These are phyloP conservation scores for Lethenteron camtschaticum DNA, from an alignment of 2,113 vertebrate genomes.

Conservation along the genomic window DNA sequence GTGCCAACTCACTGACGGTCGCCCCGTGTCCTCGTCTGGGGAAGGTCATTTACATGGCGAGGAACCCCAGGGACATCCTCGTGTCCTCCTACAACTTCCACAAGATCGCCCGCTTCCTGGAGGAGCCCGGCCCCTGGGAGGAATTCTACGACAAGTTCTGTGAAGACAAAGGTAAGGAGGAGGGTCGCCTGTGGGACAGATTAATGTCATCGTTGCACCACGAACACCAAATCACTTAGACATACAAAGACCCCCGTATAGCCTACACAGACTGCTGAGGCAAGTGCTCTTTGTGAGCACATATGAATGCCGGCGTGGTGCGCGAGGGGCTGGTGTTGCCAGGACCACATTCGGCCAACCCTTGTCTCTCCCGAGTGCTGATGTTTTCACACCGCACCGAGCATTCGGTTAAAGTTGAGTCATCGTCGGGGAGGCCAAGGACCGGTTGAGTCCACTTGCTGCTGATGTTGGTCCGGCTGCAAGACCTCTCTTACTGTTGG, in stretches of 20 bases:
- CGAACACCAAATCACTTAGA: background rate
- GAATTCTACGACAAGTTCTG: constrained; percentile 33
- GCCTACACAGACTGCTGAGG: background rate
- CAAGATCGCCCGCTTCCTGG: constrained; percentile 43
- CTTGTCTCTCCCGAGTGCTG: no score
- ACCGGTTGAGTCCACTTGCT: no score
- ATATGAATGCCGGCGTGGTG: background rate
- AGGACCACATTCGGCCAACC: no score
- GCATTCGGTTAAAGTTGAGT: no score
- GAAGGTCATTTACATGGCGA: constrained; percentile 46
- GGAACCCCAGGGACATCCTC: constrained; percentile 47
- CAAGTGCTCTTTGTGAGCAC: constrained; percentile 9
- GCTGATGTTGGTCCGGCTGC: background rate
- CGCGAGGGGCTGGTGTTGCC: no score
- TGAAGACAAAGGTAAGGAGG: constrained; percentile 25
- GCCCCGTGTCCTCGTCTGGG: background rate
- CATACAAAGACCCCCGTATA: background rate
- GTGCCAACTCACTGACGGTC: background rate
- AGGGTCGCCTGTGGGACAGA: background rate
- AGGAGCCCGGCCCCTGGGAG: constrained; percentile 23
- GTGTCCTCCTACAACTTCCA: constrained; percentile 59
- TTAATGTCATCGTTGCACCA: background rate
- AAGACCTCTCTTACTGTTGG: background rate
- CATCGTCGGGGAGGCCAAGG: no score
- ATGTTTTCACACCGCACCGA: no score